These are phyloP conservation scores for Okapia johnstoni DNA, from an alignment of 2,113 vertebrate genomes.

Conservation along the genomic window DNA sequence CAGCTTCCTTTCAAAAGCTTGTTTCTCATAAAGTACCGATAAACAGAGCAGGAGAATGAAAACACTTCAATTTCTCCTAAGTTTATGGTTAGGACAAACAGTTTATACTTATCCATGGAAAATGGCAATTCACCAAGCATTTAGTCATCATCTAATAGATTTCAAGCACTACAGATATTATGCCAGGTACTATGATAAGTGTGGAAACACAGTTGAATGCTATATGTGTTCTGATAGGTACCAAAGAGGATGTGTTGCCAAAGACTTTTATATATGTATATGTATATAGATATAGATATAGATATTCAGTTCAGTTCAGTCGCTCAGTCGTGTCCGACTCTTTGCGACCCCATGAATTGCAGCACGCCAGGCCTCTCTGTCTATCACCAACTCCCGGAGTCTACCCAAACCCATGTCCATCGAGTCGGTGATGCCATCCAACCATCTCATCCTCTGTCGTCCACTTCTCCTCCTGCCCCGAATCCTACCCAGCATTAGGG, in stretches of 20 bases:
- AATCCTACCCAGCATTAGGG: too few relatives aligned
- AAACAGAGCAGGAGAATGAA: not conserved
- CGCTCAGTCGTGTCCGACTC: too few relatives aligned
- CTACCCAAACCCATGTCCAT: too few relatives aligned
- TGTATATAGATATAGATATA: too few relatives aligned
- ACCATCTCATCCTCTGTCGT: too few relatives aligned
- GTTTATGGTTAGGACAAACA: not conserved
- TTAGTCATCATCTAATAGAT: not conserved
- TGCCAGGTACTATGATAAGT: rapidly evolving
- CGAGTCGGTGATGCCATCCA: too few relatives aligned
- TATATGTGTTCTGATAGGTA: not conserved
- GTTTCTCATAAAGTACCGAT: not conserved
- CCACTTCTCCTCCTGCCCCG: too few relatives aligned
- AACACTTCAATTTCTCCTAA: not conserved
- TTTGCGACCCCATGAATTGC: too few relatives aligned
- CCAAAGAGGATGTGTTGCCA: not conserved
- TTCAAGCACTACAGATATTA: not conserved
- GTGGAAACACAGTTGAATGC: not conserved
- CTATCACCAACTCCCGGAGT: too few relatives aligned
- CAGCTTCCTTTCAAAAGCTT: not conserved
- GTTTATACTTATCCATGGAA: not conserved
- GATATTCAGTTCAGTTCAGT: too few relatives aligned
- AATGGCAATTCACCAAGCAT: not conserved
- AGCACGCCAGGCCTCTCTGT: too few relatives aligned
- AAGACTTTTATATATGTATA: not conserved